Conservation (phyloP, 2,888 invertebrate genomes). For the Operophtera brumata region DNA sequence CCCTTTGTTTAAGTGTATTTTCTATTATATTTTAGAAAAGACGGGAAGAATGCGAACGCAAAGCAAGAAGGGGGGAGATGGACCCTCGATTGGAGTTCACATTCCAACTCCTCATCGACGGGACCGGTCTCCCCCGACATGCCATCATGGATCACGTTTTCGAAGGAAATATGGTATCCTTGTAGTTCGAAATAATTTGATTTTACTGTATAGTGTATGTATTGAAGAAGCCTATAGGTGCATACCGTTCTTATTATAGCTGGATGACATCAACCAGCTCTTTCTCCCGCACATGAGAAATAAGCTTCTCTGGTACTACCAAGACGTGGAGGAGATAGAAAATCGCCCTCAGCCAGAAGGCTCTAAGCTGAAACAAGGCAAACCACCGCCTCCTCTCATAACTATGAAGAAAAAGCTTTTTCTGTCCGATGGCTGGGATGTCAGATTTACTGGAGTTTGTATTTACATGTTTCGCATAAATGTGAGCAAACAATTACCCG, state of each 20-base stretch:
- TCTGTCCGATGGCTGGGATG: slow-evolving; percentile 91
- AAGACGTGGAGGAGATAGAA: slow-evolving; percentile 89
- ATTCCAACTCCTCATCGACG: slow-evolving; percentile 92
- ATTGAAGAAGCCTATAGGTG: background rate
- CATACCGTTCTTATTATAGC: slow-evolving; percentile 63
- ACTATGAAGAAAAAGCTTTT: slow-evolving; percentile 88
- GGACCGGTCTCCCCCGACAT: slow-evolving; percentile 88
- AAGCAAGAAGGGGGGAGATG: slow-evolving; percentile 94
- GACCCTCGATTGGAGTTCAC: slow-evolving; percentile 95
- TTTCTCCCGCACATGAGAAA: slow-evolving; percentile 92
- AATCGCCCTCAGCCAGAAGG: slow-evolving; percentile 71
- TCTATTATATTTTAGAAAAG: slow-evolving; percentile 71
- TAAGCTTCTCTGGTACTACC: slow-evolving; percentile 93
- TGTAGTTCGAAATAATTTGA: background rate
- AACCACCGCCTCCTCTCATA: slow-evolving; percentile 66
- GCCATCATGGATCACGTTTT: slow-evolving; percentile 95
- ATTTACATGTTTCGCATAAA: slow-evolving; percentile 93
- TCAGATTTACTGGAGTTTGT: slow-evolving; percentile 89
- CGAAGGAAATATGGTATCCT: slow-evolving; percentile 90
- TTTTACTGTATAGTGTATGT: background rate
- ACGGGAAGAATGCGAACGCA: slow-evolving; percentile 95
- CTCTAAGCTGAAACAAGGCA: slow-evolving; percentile 74
- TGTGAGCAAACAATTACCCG: slow-evolving; percentile 91
- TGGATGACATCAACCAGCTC: slow-evolving; percentile 93
- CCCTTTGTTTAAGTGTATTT: background rate